Percentiles rank a stretch among this genome's conserved stretches.
These are phyloP conservation scores for Tromatobia lineatoria DNA, from an alignment of 2,888 invertebrate species.

Conservation along the genomic window DNA sequence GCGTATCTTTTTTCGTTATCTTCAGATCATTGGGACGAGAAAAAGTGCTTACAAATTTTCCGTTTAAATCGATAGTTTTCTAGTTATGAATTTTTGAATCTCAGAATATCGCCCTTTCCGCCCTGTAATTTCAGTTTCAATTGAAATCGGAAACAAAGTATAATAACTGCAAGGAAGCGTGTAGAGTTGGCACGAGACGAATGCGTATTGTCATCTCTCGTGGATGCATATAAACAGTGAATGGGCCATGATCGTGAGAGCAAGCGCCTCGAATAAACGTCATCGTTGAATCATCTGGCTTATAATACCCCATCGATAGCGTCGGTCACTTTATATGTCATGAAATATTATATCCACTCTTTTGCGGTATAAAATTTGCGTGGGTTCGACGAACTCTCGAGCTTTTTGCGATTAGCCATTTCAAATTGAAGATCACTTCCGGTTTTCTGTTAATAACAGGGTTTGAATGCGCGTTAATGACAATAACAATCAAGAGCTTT, in stretches of 20 bases:
- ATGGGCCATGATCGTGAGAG: conserved; percentile 49
- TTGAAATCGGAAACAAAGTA: background rate
- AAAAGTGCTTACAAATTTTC: too few relatives aligned
- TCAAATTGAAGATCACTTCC: background rate
- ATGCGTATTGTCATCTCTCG: conserved; percentile 55
- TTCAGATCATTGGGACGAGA: too few relatives aligned
- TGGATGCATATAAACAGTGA: conserved; percentile 57
- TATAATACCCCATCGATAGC: conserved; percentile 59
- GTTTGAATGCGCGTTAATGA: background rate
- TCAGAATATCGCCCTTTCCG: too few relatives aligned
- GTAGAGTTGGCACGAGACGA: conserved; percentile 55
- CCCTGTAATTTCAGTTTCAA: too few relatives aligned
- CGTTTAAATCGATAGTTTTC: too few relatives aligned
- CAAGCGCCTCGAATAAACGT: conserved; percentile 32
- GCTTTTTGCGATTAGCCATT: background rate
- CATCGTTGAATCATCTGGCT: conserved; percentile 60
- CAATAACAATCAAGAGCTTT: conserved; percentile 25
- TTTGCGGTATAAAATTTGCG: conserved; percentile 5
- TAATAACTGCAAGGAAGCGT: conserved; percentile 31
- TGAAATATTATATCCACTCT: conserved; percentile 31
- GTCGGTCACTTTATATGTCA: conserved; percentile 24
- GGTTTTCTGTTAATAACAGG: background rate
- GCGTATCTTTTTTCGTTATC: too few relatives aligned
- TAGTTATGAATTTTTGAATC: too few relatives aligned
- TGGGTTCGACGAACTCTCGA: conserved; percentile 13